Base-by-base conservation (phyloP, 2,113 vertebrate genomes). In the Percina caprodes region DNA sequence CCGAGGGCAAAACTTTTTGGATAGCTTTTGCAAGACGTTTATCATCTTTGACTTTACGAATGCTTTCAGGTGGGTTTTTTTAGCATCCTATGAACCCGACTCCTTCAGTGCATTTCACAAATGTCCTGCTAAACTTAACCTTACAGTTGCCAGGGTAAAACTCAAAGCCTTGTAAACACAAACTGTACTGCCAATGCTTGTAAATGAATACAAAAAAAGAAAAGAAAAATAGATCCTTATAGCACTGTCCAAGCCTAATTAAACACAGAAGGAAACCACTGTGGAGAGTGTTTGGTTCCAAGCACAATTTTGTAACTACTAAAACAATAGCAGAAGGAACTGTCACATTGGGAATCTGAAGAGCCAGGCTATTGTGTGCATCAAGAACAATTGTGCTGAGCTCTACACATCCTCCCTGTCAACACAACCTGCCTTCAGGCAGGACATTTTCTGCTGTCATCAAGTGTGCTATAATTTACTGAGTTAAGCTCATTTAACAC, bases 111-210 rank as follows among this genome's bases (percentile, higher is more conserved):
- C 79, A 76, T 76, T 86, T 81, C 71, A 16, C 11, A 12, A 59
- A 80, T 72, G 81, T 83, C 63, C 60, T 69, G 85, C 91, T 91
- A 92, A 85, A 93, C 86, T 88, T 91, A 91, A 88, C 82, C 72
- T 68, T 33, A 70, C 78, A 55, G 88, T 90, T 87, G 59, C 82
- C 30, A 3, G 80, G 80, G 80, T 24, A 68, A 77, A 86, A 55
- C 19, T 46, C n/a, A 62, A 62, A 67, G 46, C 61, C 55, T 54
- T 26, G 70, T 74, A 46, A 76, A 73, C 45, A 39, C 18, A 73
- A 61, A 48, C 8, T 45, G 26, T 4, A 13, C 13, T 63, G 19
- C 51, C 39, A 14, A 13, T 39, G 21, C 23, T 7, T 51, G 14
- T 1, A 54, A 42, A 66, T 70, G 2, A 58, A 55, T 18, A 30